Conservation (phyloP, 1,140 invertebrate genomes). For the Drosophila persimilis region DNA sequence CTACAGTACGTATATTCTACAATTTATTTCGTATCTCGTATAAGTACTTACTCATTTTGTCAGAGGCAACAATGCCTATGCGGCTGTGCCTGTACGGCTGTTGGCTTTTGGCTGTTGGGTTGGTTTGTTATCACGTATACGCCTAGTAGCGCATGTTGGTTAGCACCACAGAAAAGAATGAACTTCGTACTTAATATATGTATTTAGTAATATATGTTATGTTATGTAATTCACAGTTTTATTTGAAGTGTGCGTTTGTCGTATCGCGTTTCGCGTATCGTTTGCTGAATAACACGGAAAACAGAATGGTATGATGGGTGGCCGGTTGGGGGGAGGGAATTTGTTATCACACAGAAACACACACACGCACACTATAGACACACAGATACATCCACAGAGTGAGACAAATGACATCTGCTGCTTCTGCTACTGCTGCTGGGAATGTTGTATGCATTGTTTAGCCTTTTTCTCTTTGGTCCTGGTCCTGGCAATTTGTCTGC, state of each 20-base stretch:
- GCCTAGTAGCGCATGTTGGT: constrained; percentile 60
- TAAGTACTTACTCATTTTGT: constrained; percentile 63
- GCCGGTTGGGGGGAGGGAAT: not conserved
- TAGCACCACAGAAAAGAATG: constrained; percentile 39
- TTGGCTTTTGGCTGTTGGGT: constrained; percentile 6
- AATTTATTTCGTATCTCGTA: not conserved
- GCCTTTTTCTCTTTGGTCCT: constrained; percentile 25
- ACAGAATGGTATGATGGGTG: constrained; percentile 18
- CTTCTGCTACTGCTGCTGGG: constrained; percentile 8
- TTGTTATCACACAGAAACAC: constrained; percentile 33
- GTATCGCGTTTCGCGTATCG: constrained; percentile 21
- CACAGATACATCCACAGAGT: constrained; percentile 19
- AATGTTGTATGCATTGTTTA: constrained; percentile 25
- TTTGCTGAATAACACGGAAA: constrained; percentile 54
- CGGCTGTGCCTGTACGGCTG: constrained; percentile 1
- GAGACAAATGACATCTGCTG: constrained; percentile 24
- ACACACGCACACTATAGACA: constrained; percentile 7
- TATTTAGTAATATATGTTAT: too few species aligned
- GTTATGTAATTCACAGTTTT: constrained; percentile 41
- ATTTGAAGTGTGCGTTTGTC: constrained; percentile 33
- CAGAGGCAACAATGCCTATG: constrained; percentile 34
- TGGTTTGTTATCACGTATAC: constrained; percentile 64
- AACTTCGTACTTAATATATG: constrained; percentile 32
- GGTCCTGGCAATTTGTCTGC: constrained; percentile 45
- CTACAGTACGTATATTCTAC: not conserved